Evolutionary conservation across 2,113 vertebrate species (phyloP).

Genomic region (Carassius carassius): DNA sequence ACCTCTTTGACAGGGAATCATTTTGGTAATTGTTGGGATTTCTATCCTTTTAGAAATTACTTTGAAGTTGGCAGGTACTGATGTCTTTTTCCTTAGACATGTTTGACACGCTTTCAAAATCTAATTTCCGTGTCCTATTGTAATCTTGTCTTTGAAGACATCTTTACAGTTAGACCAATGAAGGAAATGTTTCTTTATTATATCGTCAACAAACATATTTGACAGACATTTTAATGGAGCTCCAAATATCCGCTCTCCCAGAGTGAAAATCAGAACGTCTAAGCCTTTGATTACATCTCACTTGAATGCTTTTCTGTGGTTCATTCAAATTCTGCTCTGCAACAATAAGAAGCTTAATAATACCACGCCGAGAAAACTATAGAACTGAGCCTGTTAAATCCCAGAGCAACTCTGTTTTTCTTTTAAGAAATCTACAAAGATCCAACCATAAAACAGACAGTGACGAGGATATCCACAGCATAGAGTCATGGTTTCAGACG

Average conservation of each 20-base stretch:
- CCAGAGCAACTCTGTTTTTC: background rate
- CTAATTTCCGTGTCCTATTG: slow-evolving; percentile 14
- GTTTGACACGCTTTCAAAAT: slow-evolving; percentile 30
- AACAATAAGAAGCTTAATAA: slow-evolving; percentile 38
- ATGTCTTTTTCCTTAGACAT: slow-evolving; percentile 9
- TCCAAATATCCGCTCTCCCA: slow-evolving; percentile 30
- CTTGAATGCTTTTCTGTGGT: slow-evolving; percentile 1
- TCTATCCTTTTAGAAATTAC: slow-evolving; percentile 3
- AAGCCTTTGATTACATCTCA: slow-evolving; percentile 23
- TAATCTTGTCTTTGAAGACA: slow-evolving; percentile 3
- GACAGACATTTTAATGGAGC: slow-evolving; percentile 38
- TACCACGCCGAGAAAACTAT: background rate
- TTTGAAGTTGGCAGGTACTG: background rate
- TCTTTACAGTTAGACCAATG: slow-evolving; percentile 5
- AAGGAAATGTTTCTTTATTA: slow-evolving; percentile 23
- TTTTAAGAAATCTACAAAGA: background rate
- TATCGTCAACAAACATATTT: slow-evolving; percentile 14
- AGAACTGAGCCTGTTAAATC: slow-evolving; percentile 2
- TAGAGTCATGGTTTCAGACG: background rate
- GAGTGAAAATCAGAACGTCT: slow-evolving; percentile 15
- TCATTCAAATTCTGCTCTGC: slow-evolving; percentile 19
- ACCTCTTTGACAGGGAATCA: slow-evolving; percentile 2
- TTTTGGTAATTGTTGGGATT: slow-evolving; percentile 20
- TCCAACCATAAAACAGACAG: background rate
- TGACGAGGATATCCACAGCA: background rate